Base-by-base conservation (phyloP, 1,140 invertebrate species). In the Tetramorium parvispinum region DNA sequence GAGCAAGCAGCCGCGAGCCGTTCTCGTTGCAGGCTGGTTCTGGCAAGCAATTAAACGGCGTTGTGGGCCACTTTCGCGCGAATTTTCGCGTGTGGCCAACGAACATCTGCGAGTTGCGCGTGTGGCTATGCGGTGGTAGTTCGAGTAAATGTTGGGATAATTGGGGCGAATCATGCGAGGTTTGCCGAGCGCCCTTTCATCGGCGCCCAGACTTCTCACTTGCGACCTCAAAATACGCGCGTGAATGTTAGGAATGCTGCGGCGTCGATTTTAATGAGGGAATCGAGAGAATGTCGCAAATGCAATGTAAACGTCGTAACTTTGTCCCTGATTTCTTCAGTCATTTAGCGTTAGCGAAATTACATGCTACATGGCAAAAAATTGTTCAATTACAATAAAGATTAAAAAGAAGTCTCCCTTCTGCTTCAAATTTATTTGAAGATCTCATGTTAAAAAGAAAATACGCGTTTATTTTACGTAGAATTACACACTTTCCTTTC, bases 121-220 rank as follows among this genome's bases (percentile, higher is more conserved):
- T 79, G 46, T 24, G 61, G 77, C 77, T 83, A 59, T 82, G 66
- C 79, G 79, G 68, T 49, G 86, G 78, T 89, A 81, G 86, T 89
- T 85, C 70, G 61, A 63, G 81, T 75, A 87, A 90, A 89, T 89
- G 85, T 57, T 75, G 43, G 71, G 85, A 87, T 90, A 90, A 90
- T 90, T 90, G 88, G 85, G 68, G 83, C 70, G 76, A 90, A 87
- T 90, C 89, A 89, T 89, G 89, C 89, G 83, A 89, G 81, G 85
- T 89, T 87, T 24, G 57, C 85, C 77, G 70, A 70, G 57, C 63
- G 85, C 77, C 85, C 77, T 89, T 89, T 90, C 81, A 89, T 90
- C 82, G 87, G 24, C 61, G 40, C 24, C 61, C 40, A 46, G 59
- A 81, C 53, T 57, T 83, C 79, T 70, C 76, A 63, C 70, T 71